Percentiles rank a stretch among this genome's conserved stretches.
Conservation (phyloP, 2,113 vertebrate species). For the Taurulus bubalis region DNA sequence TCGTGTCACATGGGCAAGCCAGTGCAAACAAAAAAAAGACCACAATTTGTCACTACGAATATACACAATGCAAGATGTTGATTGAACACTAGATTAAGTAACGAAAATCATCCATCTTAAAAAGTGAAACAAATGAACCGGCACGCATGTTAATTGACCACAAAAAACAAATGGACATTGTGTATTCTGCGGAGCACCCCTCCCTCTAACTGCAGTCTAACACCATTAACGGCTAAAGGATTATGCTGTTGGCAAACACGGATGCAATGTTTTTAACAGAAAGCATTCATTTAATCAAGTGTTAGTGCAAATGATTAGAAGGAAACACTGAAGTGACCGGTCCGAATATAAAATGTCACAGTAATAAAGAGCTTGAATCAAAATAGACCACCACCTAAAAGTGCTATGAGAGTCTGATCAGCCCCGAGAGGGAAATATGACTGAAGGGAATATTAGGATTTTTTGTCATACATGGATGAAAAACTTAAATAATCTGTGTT, state of each 20-base stretch:
- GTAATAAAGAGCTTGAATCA: neutral
- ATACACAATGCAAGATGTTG: neutral
- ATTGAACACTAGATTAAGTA: neutral
- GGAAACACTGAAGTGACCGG: neutral
- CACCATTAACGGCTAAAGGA: constrained; percentile 1
- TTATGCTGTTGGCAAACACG: constrained; percentile 5
- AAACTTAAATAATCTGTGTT: neutral
- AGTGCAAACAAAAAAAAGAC: neutral
- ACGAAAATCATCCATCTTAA: neutral
- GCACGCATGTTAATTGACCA: neutral
- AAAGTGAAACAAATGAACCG: neutral
- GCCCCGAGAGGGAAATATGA: neutral
- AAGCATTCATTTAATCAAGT: neutral
- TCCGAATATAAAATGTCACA: neutral
- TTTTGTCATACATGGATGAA: constrained; percentile 22
- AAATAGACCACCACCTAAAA: neutral
- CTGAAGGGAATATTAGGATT: neutral
- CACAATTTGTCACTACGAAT: neutral
- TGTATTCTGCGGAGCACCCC: neutral
- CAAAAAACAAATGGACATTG: neutral
- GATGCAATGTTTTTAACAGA: neutral
- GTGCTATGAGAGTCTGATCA: neutral
- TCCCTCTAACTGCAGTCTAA: neutral
- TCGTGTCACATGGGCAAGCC: neutral
- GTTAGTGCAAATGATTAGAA: neutral